Percentiles rank a stretch among this genome's conserved stretches.
Evolutionary conservation across 2,888 invertebrate genomes (phyloP).

Genomic region (Miltochrista miniata): DNA sequence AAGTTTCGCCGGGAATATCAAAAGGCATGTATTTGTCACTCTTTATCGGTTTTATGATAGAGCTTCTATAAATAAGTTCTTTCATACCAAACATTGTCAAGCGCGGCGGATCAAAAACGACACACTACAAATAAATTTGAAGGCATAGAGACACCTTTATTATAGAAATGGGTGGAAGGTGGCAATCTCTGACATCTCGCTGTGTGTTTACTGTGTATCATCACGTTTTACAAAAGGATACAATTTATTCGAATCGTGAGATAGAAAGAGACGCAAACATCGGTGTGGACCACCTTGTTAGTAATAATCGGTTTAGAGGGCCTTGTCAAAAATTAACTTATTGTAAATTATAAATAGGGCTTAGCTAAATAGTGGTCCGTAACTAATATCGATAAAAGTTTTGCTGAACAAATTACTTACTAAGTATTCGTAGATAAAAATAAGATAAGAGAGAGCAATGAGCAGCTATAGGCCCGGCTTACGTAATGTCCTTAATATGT

Average conservation of each 20-base stretch:
- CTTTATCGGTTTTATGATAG: constrained; percentile 18
- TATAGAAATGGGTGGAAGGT: constrained; percentile 56
- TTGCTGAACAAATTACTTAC: too few relatives aligned
- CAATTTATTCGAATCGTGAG: constrained; percentile 53
- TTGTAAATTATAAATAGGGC: constrained; percentile 65
- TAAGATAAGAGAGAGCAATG: too few relatives aligned
- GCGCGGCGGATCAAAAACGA: constrained; percentile 48
- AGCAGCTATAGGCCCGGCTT: too few relatives aligned
- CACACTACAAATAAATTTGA: constrained; percentile 52
- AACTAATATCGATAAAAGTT: constrained; percentile 33
- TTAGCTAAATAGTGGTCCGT: constrained; percentile 33
- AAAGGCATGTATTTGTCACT: constrained; percentile 15
- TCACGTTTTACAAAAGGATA: constrained; percentile 60
- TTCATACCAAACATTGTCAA: constrained; percentile 37
- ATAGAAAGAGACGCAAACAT: constrained; percentile 48
- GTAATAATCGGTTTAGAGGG: constrained; percentile 73
- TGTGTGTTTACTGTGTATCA: constrained; percentile 57
- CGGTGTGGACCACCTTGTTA: constrained; percentile 73
- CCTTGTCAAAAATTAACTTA: constrained; percentile 73
- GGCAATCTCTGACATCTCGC: constrained; percentile 58
- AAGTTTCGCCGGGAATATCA: constrained; percentile 10
- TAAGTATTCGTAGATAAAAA: too few relatives aligned
- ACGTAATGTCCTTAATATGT: too few relatives aligned
- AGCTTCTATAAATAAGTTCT: constrained; percentile 23
- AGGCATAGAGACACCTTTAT: constrained; percentile 50